Evolutionary conservation across 1,140 invertebrate species (phyloP), one percentile per base, ranked within the genome.

Genomic region (Galendromus occidentalis): DNA sequence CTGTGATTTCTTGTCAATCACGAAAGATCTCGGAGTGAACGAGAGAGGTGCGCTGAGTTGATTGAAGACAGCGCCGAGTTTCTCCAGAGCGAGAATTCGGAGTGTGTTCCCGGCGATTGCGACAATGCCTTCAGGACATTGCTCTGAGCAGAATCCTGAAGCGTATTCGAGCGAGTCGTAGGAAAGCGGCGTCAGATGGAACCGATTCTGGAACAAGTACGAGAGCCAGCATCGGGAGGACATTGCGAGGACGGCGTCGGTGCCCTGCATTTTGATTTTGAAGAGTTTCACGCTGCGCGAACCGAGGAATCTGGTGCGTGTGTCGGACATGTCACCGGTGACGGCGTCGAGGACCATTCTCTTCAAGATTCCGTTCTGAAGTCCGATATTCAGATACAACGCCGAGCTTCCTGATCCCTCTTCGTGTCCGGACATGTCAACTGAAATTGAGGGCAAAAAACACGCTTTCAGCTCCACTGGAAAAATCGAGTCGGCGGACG

Each of bases 61-160:
- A 79, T 99, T 99, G 73, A 99, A 99, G 2, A 98, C 91, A 0
- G 91, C 93, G 0, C 96, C 96, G 0, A 99, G 77, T 76, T 99
- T 99, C 76, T 99, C 96, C 17, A 99, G 77, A 0, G 95, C 93
- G 72, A 99, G 82, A 82, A 99, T 99, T 69, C 81, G 82, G 29
- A 99, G 78, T 0, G 94, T 98, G 72, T 98, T 98, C 0, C 89
- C 89, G 0, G 93, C 95, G 75, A 99, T 98, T 0, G 96, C 95
- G 7, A 99, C 96, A 69, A 99, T 95, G 69, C 94, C 96, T 77
- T 99, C 96, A 0, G 92, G 91, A 81, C 95, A 99, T 76, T 99
- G 95, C 77, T 98, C 94, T 67, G 91, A 96, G 66, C 91, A 91
- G 74, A 98, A 99, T 12, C 93, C 92, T 0, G 92, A 93, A 0